Conservation (phyloP, 2,888 invertebrate genomes). For the Ophion costatus region DNA sequence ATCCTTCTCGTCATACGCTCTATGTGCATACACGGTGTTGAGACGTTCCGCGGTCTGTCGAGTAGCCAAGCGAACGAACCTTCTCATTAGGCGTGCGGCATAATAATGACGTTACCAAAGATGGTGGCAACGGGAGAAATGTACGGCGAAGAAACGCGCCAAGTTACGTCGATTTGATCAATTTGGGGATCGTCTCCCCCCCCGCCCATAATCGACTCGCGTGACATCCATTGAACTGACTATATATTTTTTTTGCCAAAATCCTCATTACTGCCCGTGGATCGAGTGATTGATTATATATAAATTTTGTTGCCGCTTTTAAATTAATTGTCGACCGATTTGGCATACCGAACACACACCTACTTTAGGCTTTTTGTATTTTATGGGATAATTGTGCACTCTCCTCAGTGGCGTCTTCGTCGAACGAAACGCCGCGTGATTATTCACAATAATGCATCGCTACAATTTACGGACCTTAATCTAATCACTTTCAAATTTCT, state of each 20-base stretch:
- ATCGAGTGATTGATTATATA: constrained; percentile 10
- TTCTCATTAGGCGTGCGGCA: not conserved
- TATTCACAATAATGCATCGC: constrained; percentile 1
- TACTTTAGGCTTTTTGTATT: not conserved
- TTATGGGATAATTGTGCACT: not conserved
- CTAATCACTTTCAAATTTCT: constrained; percentile 38
- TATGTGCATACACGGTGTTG: not conserved
- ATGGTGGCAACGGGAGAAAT: constrained; percentile 3
- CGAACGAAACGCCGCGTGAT: not conserved
- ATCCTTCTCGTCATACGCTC: constrained; percentile 18
- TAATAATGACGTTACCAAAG: not conserved
- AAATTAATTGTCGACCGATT: not conserved
- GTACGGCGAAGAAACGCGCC: not conserved
- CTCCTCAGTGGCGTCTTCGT: not conserved
- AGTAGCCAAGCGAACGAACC: not conserved
- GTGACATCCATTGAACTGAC: not conserved
- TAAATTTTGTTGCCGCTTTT: not conserved
- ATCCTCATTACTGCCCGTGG: constrained; percentile 36
- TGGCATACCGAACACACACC: not conserved
- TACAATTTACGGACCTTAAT: constrained; percentile 11
- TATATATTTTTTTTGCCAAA: constrained; percentile 12
- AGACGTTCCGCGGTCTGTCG: not conserved
- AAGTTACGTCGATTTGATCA: not conserved
- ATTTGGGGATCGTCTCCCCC: not conserved
- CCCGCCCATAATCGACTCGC: constrained; percentile 1